A percentile compares a stretch with the other conserved stretches of the same genome.
Evolutionary conservation across 2,113 vertebrate genomes (phyloP).

Genomic region (Silurus asotus): DNA sequence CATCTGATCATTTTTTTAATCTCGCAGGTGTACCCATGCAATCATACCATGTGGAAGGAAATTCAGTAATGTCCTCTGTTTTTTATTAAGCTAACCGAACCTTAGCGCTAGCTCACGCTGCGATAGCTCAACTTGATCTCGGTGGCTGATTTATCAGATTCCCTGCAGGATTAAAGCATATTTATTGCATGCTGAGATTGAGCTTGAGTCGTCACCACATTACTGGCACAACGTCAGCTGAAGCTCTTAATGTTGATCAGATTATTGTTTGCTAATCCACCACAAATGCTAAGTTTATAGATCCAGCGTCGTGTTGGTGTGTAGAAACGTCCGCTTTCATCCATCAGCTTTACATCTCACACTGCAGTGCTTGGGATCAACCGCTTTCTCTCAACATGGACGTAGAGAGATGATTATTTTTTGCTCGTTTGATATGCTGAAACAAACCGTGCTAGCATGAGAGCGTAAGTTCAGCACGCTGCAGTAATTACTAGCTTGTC

Average conservation of each 20-base stretch:
- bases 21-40: neutral
- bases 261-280: neutral
- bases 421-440: slow-evolving; percentile 25
- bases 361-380: too few species aligned
- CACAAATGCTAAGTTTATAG: neutral
- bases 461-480: slow-evolving; percentile 31
- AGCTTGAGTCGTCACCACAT: neutral
- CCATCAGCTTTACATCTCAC: neutral
- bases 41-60: neutral
- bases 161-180: neutral
- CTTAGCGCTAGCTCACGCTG: neutral
- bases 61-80: slow-evolving; percentile 5
- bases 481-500: slow-evolving; percentile 42
- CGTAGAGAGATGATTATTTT: slow-evolving; percentile 45
- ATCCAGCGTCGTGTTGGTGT: neutral
- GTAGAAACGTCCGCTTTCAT: neutral
- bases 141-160: neutral
- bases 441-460: neutral
- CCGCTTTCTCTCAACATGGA: neutral
- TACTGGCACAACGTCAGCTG: neutral
- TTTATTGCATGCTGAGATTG: neutral
- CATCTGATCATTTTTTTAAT: slow-evolving; percentile 21
- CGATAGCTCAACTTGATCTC: neutral
- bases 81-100: neutral
- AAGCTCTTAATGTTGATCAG: neutral